These are phyloP conservation scores for Poecilia gillii DNA, from an alignment of 2,797 vertebrate genomes.

Conservation along the genomic window DNA sequence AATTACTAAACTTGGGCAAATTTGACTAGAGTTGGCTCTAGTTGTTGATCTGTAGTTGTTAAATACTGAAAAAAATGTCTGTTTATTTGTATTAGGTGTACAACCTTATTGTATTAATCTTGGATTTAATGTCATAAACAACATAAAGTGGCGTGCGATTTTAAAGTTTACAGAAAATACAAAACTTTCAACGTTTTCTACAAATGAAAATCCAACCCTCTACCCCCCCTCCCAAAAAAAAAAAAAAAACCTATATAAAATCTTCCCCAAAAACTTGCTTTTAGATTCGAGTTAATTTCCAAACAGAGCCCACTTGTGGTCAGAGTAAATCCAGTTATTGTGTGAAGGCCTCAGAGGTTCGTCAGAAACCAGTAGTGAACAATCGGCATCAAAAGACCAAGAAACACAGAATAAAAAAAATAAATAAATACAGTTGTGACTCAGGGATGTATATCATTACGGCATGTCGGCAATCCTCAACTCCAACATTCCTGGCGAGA, in stretches of 20 bases:
- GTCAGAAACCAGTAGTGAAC: background rate
- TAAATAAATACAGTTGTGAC: background rate
- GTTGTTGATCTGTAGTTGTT: background rate
- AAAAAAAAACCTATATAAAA: background rate
- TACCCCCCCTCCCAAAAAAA: rapidly evolving
- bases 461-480: background rate
- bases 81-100: background rate
- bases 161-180: background rate
- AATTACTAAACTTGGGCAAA: background rate
- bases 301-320: background rate
- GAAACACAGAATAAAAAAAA: too few relatives aligned
- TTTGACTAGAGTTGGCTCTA: background rate
- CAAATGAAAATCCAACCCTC: background rate
- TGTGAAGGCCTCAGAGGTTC: background rate
- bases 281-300: background rate
- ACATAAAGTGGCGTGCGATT: background rate
- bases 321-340: background rate
- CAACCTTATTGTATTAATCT: background rate
- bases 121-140: background rate
- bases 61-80: background rate
- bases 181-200: background rate
- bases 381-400: background rate
- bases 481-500: background rate
- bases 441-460: background rate
- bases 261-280: background rate